A percentile compares a stretch with the other conserved stretches of the same genome.
These are phyloP conservation scores for Drosophila acutilabella DNA, from an alignment of 2,888 invertebrate genomes.

Conservation along the genomic window DNA sequence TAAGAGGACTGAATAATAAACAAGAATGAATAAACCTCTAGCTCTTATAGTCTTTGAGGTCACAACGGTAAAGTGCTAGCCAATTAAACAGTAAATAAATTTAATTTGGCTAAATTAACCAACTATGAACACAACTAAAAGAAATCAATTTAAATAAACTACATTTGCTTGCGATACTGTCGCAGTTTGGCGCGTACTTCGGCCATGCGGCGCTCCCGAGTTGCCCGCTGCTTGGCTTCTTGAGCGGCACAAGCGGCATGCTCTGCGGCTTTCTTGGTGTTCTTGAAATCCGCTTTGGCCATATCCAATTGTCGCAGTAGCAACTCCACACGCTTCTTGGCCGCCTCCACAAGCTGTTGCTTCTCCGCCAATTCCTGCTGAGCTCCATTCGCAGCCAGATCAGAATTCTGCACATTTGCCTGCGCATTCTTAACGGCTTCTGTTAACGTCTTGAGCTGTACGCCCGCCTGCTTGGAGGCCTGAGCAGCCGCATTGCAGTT, in stretches of 20 bases:
- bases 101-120: neutral
- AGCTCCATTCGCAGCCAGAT: conserved; percentile 87
- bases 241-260: conserved; percentile 89
- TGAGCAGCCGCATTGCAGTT: conserved; percentile 88
- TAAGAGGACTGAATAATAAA: too few species aligned
- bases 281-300: conserved; percentile 88
- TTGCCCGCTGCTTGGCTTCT: conserved; percentile 86
- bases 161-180: neutral
- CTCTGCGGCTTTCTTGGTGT: conserved; percentile 89
- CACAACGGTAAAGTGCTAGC: too few species aligned
- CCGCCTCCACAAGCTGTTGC: conserved; percentile 89
- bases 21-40: too few species aligned
- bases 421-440: conserved; percentile 86
- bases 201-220: conserved; percentile 50
- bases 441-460: conserved; percentile 86
- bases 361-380: conserved; percentile 88
- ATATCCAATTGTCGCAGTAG: conserved; percentile 88
- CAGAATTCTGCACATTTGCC: conserved; percentile 87
- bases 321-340: conserved; percentile 88
- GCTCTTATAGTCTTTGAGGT: too few species aligned
- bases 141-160: neutral
- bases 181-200: conserved; percentile 34
- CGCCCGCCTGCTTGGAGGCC: conserved; percentile 88
- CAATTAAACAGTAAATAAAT: too few species aligned
- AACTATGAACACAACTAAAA: too few species aligned